Conservation (phyloP, 35 echinoderm and acorn worm species). For the Apostichopus japonicus region DNA sequence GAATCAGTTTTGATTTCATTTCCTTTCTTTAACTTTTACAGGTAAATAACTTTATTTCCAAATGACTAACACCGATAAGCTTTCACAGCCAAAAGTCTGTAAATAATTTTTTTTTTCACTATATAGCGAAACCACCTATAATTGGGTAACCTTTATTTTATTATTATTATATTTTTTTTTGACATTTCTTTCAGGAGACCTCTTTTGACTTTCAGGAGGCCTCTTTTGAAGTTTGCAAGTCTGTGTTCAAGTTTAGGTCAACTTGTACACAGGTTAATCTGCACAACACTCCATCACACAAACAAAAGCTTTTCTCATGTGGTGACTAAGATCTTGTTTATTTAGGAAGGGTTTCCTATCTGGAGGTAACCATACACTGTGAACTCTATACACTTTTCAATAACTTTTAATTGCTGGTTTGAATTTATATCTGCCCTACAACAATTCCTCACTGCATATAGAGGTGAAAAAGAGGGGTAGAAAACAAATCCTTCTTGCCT, state of each 20-base stretch:
- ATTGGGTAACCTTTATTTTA: background rate
- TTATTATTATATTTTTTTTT: background rate
- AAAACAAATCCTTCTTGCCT: background rate
- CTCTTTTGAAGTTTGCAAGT: background rate
- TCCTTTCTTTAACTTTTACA: background rate
- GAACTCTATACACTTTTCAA: background rate
- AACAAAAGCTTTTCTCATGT: background rate
- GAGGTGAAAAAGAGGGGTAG: background rate
- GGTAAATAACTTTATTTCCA: background rate
- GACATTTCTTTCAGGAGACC: background rate
- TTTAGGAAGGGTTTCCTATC: background rate
- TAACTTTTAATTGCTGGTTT: background rate
- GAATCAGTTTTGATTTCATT: background rate
- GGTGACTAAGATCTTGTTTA: background rate
- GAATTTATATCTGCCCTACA: background rate
- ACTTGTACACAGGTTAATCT: background rate
- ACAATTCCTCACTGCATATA: background rate
- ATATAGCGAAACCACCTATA: background rate
- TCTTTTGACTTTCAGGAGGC: background rate
- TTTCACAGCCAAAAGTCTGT: background rate
- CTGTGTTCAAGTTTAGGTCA: background rate
- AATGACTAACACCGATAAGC: background rate
- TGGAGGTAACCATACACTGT: conserved; percentile 12
- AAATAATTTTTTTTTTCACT: background rate
- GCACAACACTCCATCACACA: background rate